phyloP scores from a whole-genome alignment of 2,797 vertebrate genomes.

The Darevskia nairensis region DNA sequence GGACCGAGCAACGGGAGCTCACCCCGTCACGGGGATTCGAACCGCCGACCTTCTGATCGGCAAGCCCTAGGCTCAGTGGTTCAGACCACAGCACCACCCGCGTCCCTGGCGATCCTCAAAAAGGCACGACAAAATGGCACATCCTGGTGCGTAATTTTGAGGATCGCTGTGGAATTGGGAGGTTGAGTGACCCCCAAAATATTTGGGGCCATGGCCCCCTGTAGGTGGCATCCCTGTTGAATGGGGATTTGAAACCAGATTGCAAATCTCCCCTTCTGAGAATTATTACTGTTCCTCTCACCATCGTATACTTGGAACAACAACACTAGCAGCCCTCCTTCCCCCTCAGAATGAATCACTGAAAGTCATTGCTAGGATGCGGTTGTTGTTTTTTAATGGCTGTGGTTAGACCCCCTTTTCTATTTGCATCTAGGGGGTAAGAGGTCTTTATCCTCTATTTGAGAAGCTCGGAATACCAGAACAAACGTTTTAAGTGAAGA shows the following conservation, averaged over 20 bases:
- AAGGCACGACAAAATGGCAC: too few species aligned
- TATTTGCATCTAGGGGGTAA: not conserved
- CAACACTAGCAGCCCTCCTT: not conserved
- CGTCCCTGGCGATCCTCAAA: too few species aligned
- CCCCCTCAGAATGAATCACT: not conserved
- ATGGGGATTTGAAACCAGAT: not conserved
- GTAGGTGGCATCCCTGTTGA: not conserved
- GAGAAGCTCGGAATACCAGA: conserved; percentile 26
- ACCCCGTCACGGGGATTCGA: too few species aligned
- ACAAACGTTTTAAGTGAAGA: conserved; percentile 33
- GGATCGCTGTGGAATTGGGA: too few species aligned
- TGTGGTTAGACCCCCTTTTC: not conserved
- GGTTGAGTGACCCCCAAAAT: too few species aligned
- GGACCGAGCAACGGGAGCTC: too few species aligned
- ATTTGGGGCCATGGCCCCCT: too few species aligned
- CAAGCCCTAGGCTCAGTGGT: too few species aligned
- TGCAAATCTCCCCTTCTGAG: not conserved
- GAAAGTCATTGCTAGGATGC: not conserved
- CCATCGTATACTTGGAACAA: not conserved
- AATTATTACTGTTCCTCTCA: not conserved
- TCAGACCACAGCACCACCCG: too few species aligned
- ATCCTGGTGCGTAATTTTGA: too few species aligned
- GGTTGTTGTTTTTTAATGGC: not conserved
- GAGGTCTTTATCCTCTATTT: conserved; percentile 12
- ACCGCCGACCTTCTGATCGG: too few species aligned